Evolutionary conservation across 2,113 vertebrate genomes (phyloP).

Genomic region (Pomatostomus ruficeps): DNA sequence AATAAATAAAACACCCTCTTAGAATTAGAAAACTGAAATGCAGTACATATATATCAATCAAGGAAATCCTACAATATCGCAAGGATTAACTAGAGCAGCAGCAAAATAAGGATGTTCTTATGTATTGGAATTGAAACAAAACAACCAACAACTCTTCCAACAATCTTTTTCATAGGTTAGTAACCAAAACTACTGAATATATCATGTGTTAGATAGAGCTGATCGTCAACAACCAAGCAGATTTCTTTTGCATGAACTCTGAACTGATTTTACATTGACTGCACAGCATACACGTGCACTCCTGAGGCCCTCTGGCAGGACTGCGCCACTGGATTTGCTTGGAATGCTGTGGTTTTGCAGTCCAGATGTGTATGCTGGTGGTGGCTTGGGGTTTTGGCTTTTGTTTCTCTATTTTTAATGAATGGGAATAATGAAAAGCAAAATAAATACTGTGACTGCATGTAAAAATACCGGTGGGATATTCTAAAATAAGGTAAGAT

Average conservation of each 20-base stretch:
- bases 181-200: not conserved
- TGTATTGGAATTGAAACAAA: not conserved
- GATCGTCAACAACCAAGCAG: not conserved
- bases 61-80: conserved; percentile 29
- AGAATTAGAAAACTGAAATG: conserved; percentile 38
- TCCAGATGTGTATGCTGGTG: conserved; percentile 6
- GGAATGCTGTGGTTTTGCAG: conserved; percentile 62
- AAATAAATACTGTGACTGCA: not conserved
- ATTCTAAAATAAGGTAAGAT: not conserved
- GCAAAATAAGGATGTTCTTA: not conserved
- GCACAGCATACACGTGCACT: fast-evolving
- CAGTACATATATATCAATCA: conserved; percentile 43
- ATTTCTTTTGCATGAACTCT: not conserved
- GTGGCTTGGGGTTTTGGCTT: not conserved
- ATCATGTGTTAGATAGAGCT: not conserved
- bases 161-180: not conserved
- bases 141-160: not conserved
- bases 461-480: not conserved
- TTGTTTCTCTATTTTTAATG: not conserved
- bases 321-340: not conserved
- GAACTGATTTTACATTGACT: not conserved
- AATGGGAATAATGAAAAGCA: not conserved
- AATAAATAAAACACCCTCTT: conserved; percentile 42
- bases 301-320: not conserved
- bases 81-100: conserved; percentile 36